These are phyloP conservation scores for Amblyjoppa fuscipennis DNA, from an alignment of 2,888 invertebrate species.

Conservation along the genomic window DNA sequence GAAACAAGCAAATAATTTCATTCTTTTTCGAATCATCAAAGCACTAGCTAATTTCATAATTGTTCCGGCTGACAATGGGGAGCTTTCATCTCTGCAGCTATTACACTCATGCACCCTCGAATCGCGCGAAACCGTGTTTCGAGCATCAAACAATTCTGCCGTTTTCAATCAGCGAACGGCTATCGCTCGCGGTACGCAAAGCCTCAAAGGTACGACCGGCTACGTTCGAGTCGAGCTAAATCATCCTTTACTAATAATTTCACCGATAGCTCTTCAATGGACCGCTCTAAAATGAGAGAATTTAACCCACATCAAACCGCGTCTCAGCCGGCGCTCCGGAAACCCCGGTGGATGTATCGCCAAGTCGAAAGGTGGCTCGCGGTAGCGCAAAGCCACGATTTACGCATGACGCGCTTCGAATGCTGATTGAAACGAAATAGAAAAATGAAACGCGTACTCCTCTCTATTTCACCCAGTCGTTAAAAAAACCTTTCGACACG, in stretches of 20 bases:
- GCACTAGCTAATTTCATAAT: not conserved
- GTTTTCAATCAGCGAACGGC: not conserved
- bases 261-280: not conserved
- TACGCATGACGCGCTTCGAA: not conserved
- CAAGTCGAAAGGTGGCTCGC: not conserved
- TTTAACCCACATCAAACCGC: not conserved
- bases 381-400: not conserved
- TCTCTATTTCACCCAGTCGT: not conserved
- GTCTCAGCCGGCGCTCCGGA: not conserved
- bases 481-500: slow-evolving; percentile 9
- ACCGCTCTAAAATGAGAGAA: not conserved
- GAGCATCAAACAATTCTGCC: not conserved
- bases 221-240: not conserved
- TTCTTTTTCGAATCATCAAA: not conserved
- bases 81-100: not conserved
- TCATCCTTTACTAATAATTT: slow-evolving; percentile 6
- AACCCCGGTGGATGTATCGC: not conserved
- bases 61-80: not conserved
- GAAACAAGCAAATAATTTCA: not conserved
- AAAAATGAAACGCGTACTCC: not conserved
- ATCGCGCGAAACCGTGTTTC: not conserved
- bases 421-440: not conserved
- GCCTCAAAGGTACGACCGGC: not conserved
- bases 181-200: not conserved
- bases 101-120: not conserved